These are phyloP conservation scores for Eremobia ochroleuca DNA, from an alignment of 2,888 invertebrate species.

Conservation along the genomic window DNA sequence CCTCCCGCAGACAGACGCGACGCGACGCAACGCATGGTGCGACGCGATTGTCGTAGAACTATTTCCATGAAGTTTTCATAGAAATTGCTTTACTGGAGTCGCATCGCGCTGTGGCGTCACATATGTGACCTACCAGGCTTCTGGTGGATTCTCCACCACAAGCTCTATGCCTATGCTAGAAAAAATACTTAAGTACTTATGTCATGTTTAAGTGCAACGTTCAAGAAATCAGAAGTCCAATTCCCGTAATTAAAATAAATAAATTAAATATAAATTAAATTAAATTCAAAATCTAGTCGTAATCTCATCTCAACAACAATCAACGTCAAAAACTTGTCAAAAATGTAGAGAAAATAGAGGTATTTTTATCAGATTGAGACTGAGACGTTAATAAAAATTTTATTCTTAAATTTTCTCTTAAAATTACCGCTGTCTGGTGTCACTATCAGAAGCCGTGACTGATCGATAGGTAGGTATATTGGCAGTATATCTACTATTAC, in stretches of 20 bases:
- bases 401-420: no score
- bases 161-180: background rate
- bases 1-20: background rate
- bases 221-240: no score
- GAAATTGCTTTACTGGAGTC: background rate
- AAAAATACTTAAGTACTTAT: background rate
- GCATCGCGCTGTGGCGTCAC: background rate
- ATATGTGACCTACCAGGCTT: background rate
- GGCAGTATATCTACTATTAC: conserved; percentile 1
- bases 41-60: background rate
- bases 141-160: background rate
- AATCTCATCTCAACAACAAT: no score
- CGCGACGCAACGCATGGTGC: background rate
- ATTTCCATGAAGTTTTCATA: background rate
- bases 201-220: no score
- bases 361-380: no score
- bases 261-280: no score
- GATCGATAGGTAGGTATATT: conserved; percentile 4
- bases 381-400: no score
- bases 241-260: no score
- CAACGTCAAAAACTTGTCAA: no score
- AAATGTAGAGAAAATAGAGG: no score
- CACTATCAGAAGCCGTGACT: background rate
- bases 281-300: no score
- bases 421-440: background rate